phyloP scores from a whole-genome alignment of 2,113 vertebrate genomes.

The Notechis scutatus region DNA sequence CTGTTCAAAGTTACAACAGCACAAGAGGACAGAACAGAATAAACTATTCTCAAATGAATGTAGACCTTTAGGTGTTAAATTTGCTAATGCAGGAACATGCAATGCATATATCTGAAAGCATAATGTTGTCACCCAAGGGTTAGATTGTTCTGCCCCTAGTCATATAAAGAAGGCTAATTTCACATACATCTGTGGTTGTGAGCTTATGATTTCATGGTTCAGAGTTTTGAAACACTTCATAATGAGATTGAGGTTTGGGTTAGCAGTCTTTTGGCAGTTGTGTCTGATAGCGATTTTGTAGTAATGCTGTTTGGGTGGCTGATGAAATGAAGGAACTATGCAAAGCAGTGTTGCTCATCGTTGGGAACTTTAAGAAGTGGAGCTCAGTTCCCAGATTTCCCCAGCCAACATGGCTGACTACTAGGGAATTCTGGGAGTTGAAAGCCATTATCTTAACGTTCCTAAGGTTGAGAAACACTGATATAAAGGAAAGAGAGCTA shows the following conservation, averaged over 20 bases:
- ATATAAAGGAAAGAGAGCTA: not conserved
- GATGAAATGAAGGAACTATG: not conserved
- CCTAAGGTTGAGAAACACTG: not conserved
- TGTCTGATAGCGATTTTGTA: not conserved
- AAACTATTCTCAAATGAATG: not conserved
- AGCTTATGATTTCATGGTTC: not conserved
- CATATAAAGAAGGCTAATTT: not conserved
- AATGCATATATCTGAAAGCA: not conserved
- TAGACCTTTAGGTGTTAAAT: not conserved
- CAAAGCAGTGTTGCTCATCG: not conserved
- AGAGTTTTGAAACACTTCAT: not conserved
- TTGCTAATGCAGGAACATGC: not conserved
- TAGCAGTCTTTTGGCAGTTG: not conserved
- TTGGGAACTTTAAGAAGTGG: not conserved
- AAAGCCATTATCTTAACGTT: not conserved
- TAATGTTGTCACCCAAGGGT: not conserved
- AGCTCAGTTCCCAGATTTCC: not conserved
- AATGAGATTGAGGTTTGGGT: not conserved
- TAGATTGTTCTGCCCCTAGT: not conserved
- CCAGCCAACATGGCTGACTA: not conserved
- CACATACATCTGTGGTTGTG: not conserved
- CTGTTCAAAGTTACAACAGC: too few relatives aligned
- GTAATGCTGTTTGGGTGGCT: not conserved
- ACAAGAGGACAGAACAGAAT: too few relatives aligned
- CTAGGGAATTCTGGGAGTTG: not conserved